Conservation (phyloP, 2,113 vertebrate genomes). For the Ailurus styani region DNA sequence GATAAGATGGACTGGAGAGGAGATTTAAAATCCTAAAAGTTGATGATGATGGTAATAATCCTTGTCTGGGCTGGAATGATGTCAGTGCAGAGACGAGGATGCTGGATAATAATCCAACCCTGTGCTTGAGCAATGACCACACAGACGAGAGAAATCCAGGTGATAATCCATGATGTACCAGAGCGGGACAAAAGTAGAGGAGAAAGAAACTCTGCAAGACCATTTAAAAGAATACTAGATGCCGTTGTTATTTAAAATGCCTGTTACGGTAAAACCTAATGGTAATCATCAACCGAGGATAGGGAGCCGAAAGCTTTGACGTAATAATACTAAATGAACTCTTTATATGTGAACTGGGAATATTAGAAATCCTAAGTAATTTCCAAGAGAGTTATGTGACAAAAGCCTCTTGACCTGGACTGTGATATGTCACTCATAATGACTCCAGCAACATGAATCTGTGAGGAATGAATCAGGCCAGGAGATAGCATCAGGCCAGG, state of each 20-base stretch:
- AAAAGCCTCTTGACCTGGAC: neutral
- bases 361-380: neutral
- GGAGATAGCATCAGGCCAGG: neutral
- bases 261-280: neutral
- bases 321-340: neutral
- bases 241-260: neutral
- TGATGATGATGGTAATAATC: neutral
- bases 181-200: neutral
- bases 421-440: constrained; percentile 15
- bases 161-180: neutral
- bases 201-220: neutral
- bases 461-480: neutral
- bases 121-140: neutral
- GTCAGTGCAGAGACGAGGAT: neutral
- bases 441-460: neutral
- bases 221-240: neutral
- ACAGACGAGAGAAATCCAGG: neutral
- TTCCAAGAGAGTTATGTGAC: neutral
- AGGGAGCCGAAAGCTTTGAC: neutral
- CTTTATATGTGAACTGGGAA: neutral
- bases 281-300: neutral
- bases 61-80: neutral
- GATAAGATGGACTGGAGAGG: neutral
- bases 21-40: neutral
- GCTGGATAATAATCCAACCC: no score